Evolutionary conservation across 2,113 vertebrate species (phyloP).

Genomic region (Edolisoma coerulescens): DNA sequence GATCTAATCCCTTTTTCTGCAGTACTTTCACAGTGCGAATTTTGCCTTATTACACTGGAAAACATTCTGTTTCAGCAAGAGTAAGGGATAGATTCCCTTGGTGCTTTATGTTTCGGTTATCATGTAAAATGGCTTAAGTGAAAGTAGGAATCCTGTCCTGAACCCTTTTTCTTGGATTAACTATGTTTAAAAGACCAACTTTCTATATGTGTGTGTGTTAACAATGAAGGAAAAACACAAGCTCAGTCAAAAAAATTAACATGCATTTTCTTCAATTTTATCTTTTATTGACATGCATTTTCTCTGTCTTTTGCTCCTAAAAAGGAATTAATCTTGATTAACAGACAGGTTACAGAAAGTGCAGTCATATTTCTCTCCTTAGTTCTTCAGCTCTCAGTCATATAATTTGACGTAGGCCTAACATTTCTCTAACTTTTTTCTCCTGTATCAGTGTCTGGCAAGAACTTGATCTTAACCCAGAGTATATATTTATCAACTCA

Average conservation of each 20-base stretch:
- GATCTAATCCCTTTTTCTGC: conserved; percentile 1
- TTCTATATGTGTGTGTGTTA: neutral
- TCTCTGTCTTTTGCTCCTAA: neutral
- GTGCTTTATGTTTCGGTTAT: neutral
- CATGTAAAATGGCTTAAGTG: neutral
- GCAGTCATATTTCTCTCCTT: neutral
- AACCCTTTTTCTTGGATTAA: neutral
- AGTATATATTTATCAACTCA: neutral
- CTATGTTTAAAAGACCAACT: neutral
- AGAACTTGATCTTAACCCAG: neutral
- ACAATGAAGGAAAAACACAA: neutral
- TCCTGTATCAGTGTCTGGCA: neutral
- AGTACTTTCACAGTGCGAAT: neutral
- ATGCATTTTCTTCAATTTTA: neutral
- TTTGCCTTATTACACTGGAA: neutral
- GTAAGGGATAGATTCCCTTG: neutral
- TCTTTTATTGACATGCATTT: neutral
- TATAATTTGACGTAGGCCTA: neutral
- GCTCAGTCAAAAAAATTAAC: neutral
- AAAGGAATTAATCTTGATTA: neutral
- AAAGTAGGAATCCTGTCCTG: neutral
- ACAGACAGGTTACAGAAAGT: neutral
- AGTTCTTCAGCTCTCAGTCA: neutral
- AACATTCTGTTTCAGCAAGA: neutral
- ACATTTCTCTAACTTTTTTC: neutral